Base-by-base conservation (phyloP, 2,113 vertebrate genomes). In the Hippocampus zosterae region DNA sequence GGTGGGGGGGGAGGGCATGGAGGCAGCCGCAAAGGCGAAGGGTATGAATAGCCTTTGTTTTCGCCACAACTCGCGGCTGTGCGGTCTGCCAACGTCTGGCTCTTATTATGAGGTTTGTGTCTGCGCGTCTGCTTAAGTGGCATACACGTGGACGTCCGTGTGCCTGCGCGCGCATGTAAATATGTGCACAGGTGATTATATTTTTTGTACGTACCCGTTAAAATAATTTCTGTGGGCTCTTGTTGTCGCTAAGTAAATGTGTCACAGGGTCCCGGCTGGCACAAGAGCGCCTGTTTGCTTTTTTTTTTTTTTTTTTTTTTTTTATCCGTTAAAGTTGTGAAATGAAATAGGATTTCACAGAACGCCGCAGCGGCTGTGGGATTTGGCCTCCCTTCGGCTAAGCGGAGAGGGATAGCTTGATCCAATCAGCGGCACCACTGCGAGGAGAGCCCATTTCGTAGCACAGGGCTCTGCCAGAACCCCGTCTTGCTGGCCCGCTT, bases 31-130 rank as follows among this genome's bases (percentile, higher is more conserved):
- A 84, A 81, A 89, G 87, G 90, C 89, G 81, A 90, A 80, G 86
- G 91, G 90, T 90, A 91, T 92, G 91, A 92, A 92, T 92, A 92
- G 88, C 84, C 87, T 91, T 91, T 92, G 90, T 93, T 92, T 91
- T 90, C 89, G 89, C 90, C 90, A 89, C 91, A 89, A 87, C 87
- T 87, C 90, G 86, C 88, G 83, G 88, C 88, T 90, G 84, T 88
- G 89, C 89, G 88, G 90, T 88, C 85, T 91, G 91, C 91, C 91
- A 92, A 86, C 85, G 89, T 90, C 91, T 93, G 91, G 91, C 91
- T 92, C 90, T 92, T 91, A 92, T 93, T 93, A 92, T 89, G 85
- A 88, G 87, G 87, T 89, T 89, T 91, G 88, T 92, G 89, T 89
- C 88, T 88, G 88, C 83, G 87, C 82, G 81, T 89, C 86, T 85